Base-by-base conservation (phyloP, 2,113 vertebrate species). In the Hyaena hyaena region DNA sequence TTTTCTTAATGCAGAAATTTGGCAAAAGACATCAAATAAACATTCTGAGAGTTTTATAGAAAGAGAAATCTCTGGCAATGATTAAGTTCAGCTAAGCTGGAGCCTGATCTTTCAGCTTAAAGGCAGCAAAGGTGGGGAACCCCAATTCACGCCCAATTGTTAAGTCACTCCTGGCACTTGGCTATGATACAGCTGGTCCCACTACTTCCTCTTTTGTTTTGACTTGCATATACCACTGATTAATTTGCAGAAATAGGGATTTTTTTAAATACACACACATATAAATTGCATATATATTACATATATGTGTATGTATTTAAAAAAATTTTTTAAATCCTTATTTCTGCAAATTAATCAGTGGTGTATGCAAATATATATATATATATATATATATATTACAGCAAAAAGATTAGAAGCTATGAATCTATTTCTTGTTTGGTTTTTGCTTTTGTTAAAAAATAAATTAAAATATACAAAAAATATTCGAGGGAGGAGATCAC, bases 191-290 rank as follows among this genome's bases (percentile, higher is more conserved):
- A 45, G 31, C 55, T 68, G 55, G 63, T 84, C n/a, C 76, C 23
- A 68, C n/a, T 61, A 77, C 23, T 96, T 93, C 61, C 79, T 86
- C 35, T 71, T 93, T 88, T 82, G 63, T 82, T 93, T 92, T 92
- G 39, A 71, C 43, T 33, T 80, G 8, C 4, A 26, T 45, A 16
- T 76, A 39, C 58, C 65, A 58, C 53, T 88, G 45, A 85, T 43
- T 80, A 35, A 77, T 68, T 79, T 88, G 19, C 17, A 93, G 83
- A 92, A 82, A 43, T 28, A 69, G 33, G 28, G 7, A 85, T 77
- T 58, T 73, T n/a, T 65, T 23, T 0, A 12, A 74, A 92, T 43
- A 24, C 7, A 21, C 65, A 19, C 35, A 90, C n/a, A 76, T 23
- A 39, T n/a, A 84, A 88, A 74, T 82, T 58, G 24, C 12, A n/a